Percentiles rank a stretch among this genome's conserved stretches.
These are phyloP conservation scores for Nipponia nippon DNA, from an alignment of 2,113 vertebrate genomes.

Conservation along the genomic window DNA sequence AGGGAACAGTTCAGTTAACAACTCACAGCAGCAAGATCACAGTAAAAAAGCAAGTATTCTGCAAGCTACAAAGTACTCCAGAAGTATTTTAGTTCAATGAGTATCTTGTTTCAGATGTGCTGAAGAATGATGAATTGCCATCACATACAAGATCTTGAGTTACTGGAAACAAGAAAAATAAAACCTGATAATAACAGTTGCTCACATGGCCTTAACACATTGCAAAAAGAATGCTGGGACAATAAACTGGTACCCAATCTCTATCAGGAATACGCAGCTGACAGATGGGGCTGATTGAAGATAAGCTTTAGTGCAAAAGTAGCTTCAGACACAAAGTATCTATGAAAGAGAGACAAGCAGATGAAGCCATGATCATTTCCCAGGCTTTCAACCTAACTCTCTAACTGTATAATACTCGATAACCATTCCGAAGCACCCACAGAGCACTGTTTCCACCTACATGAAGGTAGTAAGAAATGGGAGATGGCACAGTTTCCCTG, in stretches of 20 bases:
- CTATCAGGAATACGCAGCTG: not conserved
- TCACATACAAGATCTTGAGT: not conserved
- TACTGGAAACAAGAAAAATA: not conserved
- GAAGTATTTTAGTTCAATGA: not conserved
- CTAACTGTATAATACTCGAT: not conserved
- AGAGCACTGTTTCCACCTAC: not conserved
- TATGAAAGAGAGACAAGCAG: not conserved
- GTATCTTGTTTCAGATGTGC: not conserved
- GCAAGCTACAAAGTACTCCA: not conserved
- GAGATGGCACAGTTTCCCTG: not conserved
- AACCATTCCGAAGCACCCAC: not conserved
- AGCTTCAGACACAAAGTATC: not conserved
- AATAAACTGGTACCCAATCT: not conserved
- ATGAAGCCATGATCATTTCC: not conserved
- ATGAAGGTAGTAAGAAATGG: not conserved
- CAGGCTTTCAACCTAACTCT: not conserved
- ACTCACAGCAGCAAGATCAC: not conserved
- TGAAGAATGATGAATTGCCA: not conserved
- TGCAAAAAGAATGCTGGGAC: not conserved
- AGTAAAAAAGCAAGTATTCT: not conserved
- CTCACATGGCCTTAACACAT: not conserved
- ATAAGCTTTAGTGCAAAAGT: not conserved
- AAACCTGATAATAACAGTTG: not conserved
- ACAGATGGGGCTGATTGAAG: not conserved
- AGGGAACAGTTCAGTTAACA: not conserved